A percentile compares a stretch with the other conserved stretches of the same genome.
These are phyloP conservation scores for Erynnis tages DNA, from an alignment of 2,888 invertebrate species.

Conservation along the genomic window DNA sequence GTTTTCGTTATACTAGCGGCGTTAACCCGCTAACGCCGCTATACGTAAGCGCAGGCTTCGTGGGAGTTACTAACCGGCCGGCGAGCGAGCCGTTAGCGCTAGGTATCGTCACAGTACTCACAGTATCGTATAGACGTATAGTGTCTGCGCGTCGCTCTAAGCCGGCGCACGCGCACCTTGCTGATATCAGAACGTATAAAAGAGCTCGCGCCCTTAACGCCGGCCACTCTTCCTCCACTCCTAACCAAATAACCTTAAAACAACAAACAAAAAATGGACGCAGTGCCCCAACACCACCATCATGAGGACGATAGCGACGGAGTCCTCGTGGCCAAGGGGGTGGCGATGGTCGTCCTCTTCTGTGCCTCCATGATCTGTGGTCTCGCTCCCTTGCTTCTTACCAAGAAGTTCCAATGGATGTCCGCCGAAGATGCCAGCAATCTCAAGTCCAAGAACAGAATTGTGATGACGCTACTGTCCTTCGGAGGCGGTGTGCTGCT, in stretches of 20 bases:
- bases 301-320: slow-evolving; percentile 55
- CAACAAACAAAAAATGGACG: slow-evolving; percentile 33
- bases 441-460: slow-evolving; percentile 69
- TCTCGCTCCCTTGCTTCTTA: slow-evolving; percentile 86
- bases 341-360: slow-evolving; percentile 90
- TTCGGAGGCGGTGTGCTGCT: slow-evolving; percentile 93
- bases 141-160: slow-evolving; percentile 59
- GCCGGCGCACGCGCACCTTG: slow-evolving; percentile 65
- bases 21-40: no score
- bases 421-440: slow-evolving; percentile 68
- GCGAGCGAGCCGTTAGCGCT: no score
- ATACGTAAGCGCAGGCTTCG: no score
- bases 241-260: no score
- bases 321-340: slow-evolving; percentile 86
- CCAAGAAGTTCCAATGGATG: slow-evolving; percentile 84
- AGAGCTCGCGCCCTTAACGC: slow-evolving; percentile 48
- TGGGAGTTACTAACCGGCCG: no score
- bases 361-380: slow-evolving; percentile 89
- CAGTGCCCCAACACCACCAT: slow-evolving; percentile 36
- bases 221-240: slow-evolving; percentile 42
- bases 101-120: no score
- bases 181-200: slow-evolving; percentile 66
- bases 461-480: slow-evolving; percentile 85
- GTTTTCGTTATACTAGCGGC: no score
- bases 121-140: slow-evolving; percentile 39